Evolutionary conservation across 1,140 invertebrate genomes (phyloP).

Genomic region (Drosophila miranda): DNA sequence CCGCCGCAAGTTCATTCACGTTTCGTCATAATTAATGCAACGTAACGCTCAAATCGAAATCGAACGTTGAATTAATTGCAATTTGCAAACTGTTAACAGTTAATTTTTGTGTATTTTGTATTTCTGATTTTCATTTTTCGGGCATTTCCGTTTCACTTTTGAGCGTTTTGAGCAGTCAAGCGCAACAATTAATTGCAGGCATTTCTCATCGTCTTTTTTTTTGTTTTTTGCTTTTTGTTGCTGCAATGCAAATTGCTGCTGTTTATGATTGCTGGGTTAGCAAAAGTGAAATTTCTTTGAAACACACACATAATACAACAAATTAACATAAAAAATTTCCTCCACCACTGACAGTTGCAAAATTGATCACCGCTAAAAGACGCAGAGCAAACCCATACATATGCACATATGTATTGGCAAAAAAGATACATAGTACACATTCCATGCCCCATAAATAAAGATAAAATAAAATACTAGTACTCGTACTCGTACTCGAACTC

Average conservation of each 20-base stretch:
- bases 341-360: constrained; percentile 21
- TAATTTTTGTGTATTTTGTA: constrained; percentile 25
- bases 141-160: constrained; percentile 69
- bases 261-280: constrained; percentile 46
- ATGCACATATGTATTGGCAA: not conserved
- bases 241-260: constrained; percentile 43
- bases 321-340: constrained; percentile 45
- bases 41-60: constrained; percentile 62
- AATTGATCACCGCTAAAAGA: constrained; percentile 44
- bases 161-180: constrained; percentile 56
- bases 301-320: constrained; percentile 33
- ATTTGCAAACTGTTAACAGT: constrained; percentile 57
- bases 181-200: constrained; percentile 73
- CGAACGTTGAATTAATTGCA: constrained; percentile 67
- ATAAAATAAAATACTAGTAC: constrained; percentile 26
- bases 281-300: constrained; percentile 52
- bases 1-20: constrained; percentile 70
- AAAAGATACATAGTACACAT: not conserved
- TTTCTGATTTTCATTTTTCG: constrained; percentile 49
- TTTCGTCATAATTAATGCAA: constrained; percentile 66
- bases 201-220: too few relatives aligned
- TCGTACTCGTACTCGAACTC: constrained; percentile 4
- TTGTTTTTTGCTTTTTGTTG: too few relatives aligned
- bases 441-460: constrained; percentile 28
- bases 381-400: not conserved